A percentile compares a stretch with the other conserved stretches of the same genome.
These are phyloP conservation scores for Ptychochromis oligacanthus DNA, from an alignment of 2,113 vertebrate species.

Conservation along the genomic window DNA sequence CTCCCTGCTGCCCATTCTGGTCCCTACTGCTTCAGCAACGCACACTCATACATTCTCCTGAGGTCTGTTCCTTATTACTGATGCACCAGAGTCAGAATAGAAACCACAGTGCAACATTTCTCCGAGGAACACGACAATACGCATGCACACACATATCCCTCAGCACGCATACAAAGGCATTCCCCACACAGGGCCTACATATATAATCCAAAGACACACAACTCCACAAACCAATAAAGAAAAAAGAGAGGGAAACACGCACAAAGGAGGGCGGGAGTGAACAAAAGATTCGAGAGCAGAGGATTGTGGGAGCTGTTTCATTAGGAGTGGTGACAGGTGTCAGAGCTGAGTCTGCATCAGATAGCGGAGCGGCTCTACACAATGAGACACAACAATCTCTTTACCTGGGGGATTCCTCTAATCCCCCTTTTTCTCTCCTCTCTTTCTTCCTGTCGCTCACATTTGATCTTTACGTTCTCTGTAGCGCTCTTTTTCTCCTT, in stretches of 20 bases:
- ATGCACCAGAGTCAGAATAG: slow-evolving; percentile 36
- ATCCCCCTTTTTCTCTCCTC: slow-evolving; percentile 41
- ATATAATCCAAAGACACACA: slow-evolving; percentile 38
- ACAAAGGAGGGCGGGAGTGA: slow-evolving; percentile 27
- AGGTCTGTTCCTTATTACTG: slow-evolving; percentile 17
- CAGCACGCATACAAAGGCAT: slow-evolving; percentile 20
- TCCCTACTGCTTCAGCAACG: neutral
- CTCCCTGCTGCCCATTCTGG: slow-evolving; percentile 2
- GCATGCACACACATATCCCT: neutral
- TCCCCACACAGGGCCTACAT: slow-evolving; percentile 3
- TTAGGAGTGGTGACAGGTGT: slow-evolving; percentile 73
- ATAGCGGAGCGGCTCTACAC: slow-evolving; percentile 59
- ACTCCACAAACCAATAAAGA: neutral
- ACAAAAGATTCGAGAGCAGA: slow-evolving; percentile 63
- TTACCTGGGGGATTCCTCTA: slow-evolving; percentile 68
- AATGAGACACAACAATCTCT: slow-evolving; percentile 68
- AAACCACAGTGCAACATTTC: slow-evolving; percentile 20
- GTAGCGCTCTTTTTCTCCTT: neutral
- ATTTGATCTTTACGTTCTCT: slow-evolving; percentile 40
- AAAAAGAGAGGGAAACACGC: slow-evolving; percentile 11
- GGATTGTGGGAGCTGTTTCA: slow-evolving; percentile 70
- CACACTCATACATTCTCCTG: neutral
- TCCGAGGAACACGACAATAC: slow-evolving; percentile 13
- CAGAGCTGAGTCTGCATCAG: slow-evolving; percentile 68
- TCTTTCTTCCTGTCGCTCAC: slow-evolving; percentile 19